These are phyloP conservation scores for Caenorhabditis macrosperma DNA, from an alignment of 2,888 invertebrate species.

Conservation along the genomic window DNA sequence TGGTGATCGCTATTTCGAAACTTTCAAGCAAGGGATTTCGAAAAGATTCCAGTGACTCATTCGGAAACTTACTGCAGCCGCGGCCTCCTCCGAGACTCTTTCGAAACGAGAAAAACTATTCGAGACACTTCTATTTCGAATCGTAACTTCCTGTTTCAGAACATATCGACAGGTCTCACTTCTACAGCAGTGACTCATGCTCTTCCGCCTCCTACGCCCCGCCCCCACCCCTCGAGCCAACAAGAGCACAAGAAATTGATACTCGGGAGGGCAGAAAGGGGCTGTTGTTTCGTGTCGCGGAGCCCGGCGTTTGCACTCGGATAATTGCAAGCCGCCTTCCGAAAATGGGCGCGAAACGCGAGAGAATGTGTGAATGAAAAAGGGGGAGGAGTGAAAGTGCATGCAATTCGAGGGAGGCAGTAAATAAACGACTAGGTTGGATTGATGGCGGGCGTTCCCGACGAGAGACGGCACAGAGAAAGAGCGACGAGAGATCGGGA, in stretches of 20 bases:
- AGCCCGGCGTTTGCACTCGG: not conserved
- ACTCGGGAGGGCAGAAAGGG: not conserved
- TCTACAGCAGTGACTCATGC: not conserved
- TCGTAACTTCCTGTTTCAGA: too few relatives aligned
- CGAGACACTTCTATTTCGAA: too few relatives aligned
- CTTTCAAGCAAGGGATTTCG: too few relatives aligned
- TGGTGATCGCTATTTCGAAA: too few relatives aligned
- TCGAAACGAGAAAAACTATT: too few relatives aligned
- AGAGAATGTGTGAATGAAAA: slow-evolving; percentile 5
- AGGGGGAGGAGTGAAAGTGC: slow-evolving; percentile 16
- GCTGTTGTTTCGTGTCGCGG: not conserved
- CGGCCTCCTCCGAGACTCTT: too few relatives aligned
- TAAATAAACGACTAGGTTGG: slow-evolving; percentile 36
- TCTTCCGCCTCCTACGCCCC: not conserved
- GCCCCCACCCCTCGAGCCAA: not conserved
- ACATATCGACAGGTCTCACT: too few relatives aligned
- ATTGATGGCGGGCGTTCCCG: slow-evolving; percentile 30
- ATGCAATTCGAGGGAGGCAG: slow-evolving; percentile 39
- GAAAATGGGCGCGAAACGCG: slow-evolving; percentile 12
- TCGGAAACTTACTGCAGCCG: too few relatives aligned
- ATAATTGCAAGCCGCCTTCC: slow-evolving; percentile 2
- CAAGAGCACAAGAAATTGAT: not conserved
- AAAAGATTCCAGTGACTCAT: too few relatives aligned
- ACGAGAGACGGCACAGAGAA: slow-evolving; percentile 13
- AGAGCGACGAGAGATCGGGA: slow-evolving; percentile 15